These are phyloP conservation scores for Hafferia zeledoni DNA, from an alignment of 2,797 vertebrate genomes.

Conservation along the genomic window DNA sequence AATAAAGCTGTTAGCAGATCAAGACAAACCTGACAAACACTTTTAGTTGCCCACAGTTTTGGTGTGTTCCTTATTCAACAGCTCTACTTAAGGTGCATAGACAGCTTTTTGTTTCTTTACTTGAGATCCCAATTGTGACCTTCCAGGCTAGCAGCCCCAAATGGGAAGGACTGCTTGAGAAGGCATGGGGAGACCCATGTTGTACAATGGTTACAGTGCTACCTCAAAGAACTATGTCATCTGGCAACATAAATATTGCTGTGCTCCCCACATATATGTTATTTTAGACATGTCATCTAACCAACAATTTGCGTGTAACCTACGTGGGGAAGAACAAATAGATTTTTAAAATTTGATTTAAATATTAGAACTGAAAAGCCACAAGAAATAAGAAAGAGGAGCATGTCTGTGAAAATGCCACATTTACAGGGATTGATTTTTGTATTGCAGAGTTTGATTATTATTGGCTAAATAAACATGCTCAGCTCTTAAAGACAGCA, in stretches of 20 bases:
- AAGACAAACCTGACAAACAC: background rate
- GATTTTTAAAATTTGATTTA: background rate
- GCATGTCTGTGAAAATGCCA: background rate
- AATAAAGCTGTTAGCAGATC: background rate
- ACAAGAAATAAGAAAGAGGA: background rate
- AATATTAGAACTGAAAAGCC: background rate
- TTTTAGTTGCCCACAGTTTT: background rate
- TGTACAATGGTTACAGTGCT: accelerated
- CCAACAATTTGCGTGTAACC: background rate
- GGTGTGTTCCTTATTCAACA: background rate
- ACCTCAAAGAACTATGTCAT: background rate
- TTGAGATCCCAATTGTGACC: background rate
- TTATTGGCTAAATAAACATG: background rate
- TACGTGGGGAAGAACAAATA: background rate
- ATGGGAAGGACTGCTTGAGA: background rate
- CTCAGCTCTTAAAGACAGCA: background rate
- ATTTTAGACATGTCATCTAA: background rate
- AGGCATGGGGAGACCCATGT: accelerated
- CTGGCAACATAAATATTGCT: background rate
- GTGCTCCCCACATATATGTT: background rate
- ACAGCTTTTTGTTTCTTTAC: background rate
- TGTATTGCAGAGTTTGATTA: background rate
- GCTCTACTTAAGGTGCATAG: background rate
- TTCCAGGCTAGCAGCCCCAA: background rate
- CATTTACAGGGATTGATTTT: background rate